Base-by-base conservation (phyloP, 2,888 invertebrate species). In the Synergus itoensis region DNA sequence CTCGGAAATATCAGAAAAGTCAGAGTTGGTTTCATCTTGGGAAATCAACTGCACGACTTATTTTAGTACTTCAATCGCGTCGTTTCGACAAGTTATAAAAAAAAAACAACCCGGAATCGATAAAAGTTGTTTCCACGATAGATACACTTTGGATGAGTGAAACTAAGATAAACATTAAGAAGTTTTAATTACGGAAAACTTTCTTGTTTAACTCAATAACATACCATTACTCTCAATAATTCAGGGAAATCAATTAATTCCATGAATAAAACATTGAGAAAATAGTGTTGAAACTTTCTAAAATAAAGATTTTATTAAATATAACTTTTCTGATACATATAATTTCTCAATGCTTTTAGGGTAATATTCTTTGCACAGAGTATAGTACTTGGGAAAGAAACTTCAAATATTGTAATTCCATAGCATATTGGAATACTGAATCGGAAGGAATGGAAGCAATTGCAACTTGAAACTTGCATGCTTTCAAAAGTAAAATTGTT, bases 11-110 rank as follows among this genome's bases (percentile, higher is more conserved):
- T 73, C 53, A 48, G 73, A 73, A 73, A 73, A 73, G n/a, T 48
- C 69, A 53, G 36, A 40, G 36, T 53, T 36, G 48, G 53, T 73
- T 73, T 73, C 48, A 73, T 73, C 53, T 73, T 53, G 73, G 53
- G 53, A 73, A 73, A 69, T 69, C 69, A 48, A 69, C 69, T 69
- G 69, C 69, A 45, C 48, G 36, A 69, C 69, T 69, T 69, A 69
- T 69, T 69, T 69, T 69, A 48, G 69, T 43, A 48, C 69, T 69
- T 69, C 43, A 36, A 28, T 69, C 28, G 48, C 69, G 69, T 69
- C 69, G 21, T 45, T 69, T 69, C 48, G 28, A 48, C 69, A 69
- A 48, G 69, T 69, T 69, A 48, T 69, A n/a, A 43, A 43, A 69
- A 28, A 65, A n/a, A 41, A 40, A 65, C 18, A 16, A 48, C 45